phyloP scores from a whole-genome alignment of 1,140 invertebrate species.

The Tetramorium simillimum region DNA sequence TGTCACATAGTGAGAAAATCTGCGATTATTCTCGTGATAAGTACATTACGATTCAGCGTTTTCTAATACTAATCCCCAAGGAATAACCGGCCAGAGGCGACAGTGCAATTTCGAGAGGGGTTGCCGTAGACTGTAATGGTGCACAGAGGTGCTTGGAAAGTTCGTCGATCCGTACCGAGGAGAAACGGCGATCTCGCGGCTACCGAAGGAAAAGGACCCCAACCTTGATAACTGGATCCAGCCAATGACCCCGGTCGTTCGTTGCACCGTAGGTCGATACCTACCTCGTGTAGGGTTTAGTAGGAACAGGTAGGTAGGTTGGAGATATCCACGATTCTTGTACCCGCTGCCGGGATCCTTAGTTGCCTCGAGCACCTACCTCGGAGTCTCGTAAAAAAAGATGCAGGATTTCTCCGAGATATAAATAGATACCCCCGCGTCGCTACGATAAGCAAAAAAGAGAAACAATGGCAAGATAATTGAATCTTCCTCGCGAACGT shows the following conservation, averaged over 20 bases:
- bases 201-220: constrained; percentile 72
- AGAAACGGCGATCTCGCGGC: constrained; percentile 68
- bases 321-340: constrained; percentile 35
- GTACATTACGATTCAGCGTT: not conserved
- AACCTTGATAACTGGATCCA: constrained; percentile 79
- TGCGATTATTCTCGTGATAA: not conserved
- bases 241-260: constrained; percentile 75
- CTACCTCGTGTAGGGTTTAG: constrained; percentile 63
- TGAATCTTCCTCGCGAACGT: not conserved
- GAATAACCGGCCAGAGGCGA: not conserved
- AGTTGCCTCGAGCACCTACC: constrained; percentile 33
- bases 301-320: constrained; percentile 56
- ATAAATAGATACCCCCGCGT: constrained; percentile 43
- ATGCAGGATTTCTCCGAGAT: constrained; percentile 23
- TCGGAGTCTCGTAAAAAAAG: constrained; percentile 41
- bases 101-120: constrained; percentile 23
- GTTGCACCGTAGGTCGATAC: constrained; percentile 66
- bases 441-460: not conserved
- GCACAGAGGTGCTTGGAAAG: constrained; percentile 55
- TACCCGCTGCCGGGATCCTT: constrained; percentile 45
- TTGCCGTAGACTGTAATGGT: not conserved
- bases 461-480: constrained; percentile 51
- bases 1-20: not conserved
- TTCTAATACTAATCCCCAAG: not conserved
- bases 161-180: constrained; percentile 63